A percentile compares a stretch with the other conserved stretches of the same genome.
Evolutionary conservation across 2,113 vertebrate species (phyloP).

Genomic region (Callorhinus ursinus): DNA sequence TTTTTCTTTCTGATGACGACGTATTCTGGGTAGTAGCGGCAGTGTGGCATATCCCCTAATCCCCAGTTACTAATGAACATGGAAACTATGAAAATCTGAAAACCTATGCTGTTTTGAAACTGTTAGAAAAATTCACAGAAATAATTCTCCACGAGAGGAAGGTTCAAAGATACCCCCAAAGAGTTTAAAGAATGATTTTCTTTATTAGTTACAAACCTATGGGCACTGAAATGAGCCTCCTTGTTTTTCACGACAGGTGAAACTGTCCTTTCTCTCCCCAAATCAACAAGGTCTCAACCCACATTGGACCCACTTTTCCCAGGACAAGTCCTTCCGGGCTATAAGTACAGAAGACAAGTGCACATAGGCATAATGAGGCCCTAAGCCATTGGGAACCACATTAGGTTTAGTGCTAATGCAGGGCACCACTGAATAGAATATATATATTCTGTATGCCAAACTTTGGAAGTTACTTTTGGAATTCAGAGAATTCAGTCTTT

Average conservation of each 20-base stretch:
- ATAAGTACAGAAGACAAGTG: not conserved
- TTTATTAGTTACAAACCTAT: not conserved
- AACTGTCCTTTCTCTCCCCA: not conserved
- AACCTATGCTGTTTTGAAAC: not conserved
- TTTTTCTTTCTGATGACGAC: not conserved
- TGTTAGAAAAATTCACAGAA: not conserved
- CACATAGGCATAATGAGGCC: rapidly evolving
- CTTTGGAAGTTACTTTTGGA: not conserved
- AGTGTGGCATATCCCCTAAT: not conserved
- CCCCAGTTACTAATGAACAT: not conserved
- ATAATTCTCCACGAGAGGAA: not conserved
- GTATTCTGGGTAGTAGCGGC: not conserved
- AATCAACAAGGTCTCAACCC: not conserved
- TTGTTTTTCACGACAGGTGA: not conserved
- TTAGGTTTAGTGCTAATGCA: not conserved
- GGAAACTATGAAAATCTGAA: not conserved
- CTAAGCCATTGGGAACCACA: not conserved
- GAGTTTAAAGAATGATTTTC: not conserved
- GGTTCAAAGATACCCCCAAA: not conserved
- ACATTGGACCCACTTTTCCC: not conserved
- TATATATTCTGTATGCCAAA: not conserved
- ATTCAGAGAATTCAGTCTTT: not conserved
- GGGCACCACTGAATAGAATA: not conserved
- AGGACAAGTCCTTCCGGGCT: too few relatives aligned
- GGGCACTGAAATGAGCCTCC: not conserved